phyloP scores from a whole-genome alignment of 1,140 invertebrate genomes.

The Cotesia typhae region DNA sequence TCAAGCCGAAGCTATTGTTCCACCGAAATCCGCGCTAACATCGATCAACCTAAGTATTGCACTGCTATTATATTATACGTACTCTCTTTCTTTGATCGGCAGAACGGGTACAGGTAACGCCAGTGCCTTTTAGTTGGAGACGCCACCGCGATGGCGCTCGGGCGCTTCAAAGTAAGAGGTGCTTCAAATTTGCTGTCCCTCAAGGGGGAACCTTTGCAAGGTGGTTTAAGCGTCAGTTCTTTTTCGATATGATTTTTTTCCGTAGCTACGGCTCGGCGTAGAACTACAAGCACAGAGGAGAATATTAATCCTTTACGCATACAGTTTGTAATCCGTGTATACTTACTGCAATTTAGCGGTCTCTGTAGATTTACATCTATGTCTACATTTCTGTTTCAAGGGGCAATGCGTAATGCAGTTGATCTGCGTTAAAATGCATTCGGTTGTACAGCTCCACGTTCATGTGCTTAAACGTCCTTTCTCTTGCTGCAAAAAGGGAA shows the following conservation, averaged over 20 bases:
- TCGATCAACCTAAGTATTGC: conserved; percentile 36
- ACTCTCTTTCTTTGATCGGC: conserved; percentile 55
- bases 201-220: conserved; percentile 37
- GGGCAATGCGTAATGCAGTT: conserved; percentile 53
- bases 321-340: conserved; percentile 53
- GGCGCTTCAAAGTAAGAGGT: not conserved
- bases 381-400: conserved; percentile 1
- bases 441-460: conserved; percentile 48
- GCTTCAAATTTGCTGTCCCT: conserved; percentile 20
- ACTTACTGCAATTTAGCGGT: conserved; percentile 21
- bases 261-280: not conserved
- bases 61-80: conserved; percentile 21
- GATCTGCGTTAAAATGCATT: conserved; percentile 59
- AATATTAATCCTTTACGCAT: conserved; percentile 55
- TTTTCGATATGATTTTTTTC: conserved; percentile 31
- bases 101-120: conserved; percentile 48
- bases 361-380: too few species aligned
- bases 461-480: conserved; percentile 46
- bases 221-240: conserved; percentile 37
- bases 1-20: conserved; percentile 33
- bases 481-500: conserved; percentile 1
- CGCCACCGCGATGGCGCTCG: too few species aligned
- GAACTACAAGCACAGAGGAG: conserved; percentile 37
- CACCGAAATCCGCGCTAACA: conserved; percentile 37
- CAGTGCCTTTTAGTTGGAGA: conserved; percentile 39